phyloP scores from a whole-genome alignment of 2,888 invertebrate species.

The Eurois occulta region DNA sequence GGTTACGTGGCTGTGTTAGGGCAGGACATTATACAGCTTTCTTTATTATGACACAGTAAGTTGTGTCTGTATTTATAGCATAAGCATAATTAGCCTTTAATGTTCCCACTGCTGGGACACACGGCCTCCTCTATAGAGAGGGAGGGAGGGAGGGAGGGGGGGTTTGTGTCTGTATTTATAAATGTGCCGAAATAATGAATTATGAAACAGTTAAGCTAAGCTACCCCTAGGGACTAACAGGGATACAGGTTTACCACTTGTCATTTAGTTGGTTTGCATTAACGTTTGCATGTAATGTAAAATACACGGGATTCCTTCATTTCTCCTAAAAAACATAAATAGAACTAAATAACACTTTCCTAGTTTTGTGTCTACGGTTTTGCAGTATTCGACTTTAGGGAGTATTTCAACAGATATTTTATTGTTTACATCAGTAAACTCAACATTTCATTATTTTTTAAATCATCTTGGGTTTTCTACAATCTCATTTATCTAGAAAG shows the following conservation, averaged over 20 bases:
- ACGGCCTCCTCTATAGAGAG: no score
- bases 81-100: no score
- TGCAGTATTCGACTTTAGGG: background rate
- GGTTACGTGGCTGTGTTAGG: slow-evolving; percentile 23
- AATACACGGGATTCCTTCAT: no score
- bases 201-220: no score
- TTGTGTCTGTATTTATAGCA: background rate
- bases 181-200: background rate
- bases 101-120: no score
- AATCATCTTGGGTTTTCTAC: background rate
- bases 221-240: background rate
- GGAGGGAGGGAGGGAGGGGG: no score
- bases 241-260: background rate
- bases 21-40: background rate
- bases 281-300: background rate
- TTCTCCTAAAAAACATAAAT: no score
- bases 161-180: background rate
- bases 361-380: background rate
- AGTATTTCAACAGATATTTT: background rate
- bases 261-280: background rate
- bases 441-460: no score
- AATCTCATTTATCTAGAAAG: background rate
- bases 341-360: background rate
- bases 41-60: background rate
- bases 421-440: background rate